A percentile compares a stretch with the other conserved stretches of the same genome.
These are phyloP conservation scores for Nemotelus nigrinus DNA, from an alignment of 2,888 invertebrate genomes.

Conservation along the genomic window DNA sequence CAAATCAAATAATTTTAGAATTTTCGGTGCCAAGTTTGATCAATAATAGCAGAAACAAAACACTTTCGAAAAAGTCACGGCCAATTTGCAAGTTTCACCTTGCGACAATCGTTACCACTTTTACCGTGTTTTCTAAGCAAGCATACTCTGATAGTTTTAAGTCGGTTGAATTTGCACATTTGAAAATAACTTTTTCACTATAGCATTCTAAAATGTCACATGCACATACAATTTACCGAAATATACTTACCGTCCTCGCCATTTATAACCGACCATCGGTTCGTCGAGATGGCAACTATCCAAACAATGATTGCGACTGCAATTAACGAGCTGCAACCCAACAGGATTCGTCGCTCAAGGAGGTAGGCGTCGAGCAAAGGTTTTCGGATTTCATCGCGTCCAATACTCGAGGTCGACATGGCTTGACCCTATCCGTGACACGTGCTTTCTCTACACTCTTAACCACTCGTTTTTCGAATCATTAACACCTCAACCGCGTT, in stretches of 20 bases:
- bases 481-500: not conserved
- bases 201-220: no score
- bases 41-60: no score
- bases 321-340: constrained; percentile 75
- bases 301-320: constrained; percentile 75
- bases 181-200: no score
- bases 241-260: constrained; percentile 58
- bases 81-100: no score
- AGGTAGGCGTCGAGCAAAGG: constrained; percentile 72
- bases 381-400: constrained; percentile 69
- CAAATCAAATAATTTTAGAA: no score
- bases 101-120: no score
- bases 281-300: constrained; percentile 78
- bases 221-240: not conserved
- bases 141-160: no score
- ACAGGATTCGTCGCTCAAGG: constrained; percentile 77
- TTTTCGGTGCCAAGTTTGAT: no score
- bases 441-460: not conserved
- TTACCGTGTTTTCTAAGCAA: no score
- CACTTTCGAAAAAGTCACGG: no score
- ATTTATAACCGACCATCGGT: constrained; percentile 76
- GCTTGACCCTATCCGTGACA: constrained; percentile 47
- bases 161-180: no score
- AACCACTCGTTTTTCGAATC: not conserved
- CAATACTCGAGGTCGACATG: constrained; percentile 73